These are phyloP conservation scores for Melanotaenia duboulayi DNA, from an alignment of 2,113 vertebrate genomes.

Conservation along the genomic window DNA sequence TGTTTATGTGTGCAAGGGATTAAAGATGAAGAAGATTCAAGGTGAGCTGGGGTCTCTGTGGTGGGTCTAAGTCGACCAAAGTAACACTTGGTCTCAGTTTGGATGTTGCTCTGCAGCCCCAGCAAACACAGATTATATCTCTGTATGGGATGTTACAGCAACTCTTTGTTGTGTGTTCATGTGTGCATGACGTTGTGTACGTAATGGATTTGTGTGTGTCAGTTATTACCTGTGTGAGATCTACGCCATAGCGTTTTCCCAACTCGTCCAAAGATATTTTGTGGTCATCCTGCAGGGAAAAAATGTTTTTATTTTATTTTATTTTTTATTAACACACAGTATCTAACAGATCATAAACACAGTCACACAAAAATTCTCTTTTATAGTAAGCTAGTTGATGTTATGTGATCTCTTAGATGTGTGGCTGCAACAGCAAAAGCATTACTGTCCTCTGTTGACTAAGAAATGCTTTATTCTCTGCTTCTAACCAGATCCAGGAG, in stretches of 20 bases:
- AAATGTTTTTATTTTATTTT: conserved; percentile 12
- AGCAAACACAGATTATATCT: conserved; percentile 44
- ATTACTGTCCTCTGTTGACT: neutral
- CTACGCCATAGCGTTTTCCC: conserved; percentile 88
- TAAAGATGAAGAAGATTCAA: conserved; percentile 54
- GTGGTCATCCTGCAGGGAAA: conserved; percentile 89
- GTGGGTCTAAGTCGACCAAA: conserved; percentile 37
- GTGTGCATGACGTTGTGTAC: conserved; percentile 5
- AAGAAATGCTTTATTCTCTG: conserved; percentile 21
- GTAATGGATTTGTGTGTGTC: neutral
- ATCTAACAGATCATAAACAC: neutral
- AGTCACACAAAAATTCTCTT: neutral
- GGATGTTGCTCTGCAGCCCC: conserved; percentile 24
- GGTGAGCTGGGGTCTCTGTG: conserved; percentile 27
- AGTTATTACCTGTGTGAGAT: conserved; percentile 84
- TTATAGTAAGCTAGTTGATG: neutral
- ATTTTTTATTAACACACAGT: too few species aligned
- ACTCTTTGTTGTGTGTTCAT: conserved; percentile 30
- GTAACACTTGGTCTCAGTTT: conserved; percentile 32
- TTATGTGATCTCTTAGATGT: neutral
- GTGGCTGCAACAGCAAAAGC: neutral
- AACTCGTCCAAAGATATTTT: conserved; percentile 88
- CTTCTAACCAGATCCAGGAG: conserved; percentile 8
- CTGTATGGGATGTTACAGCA: conserved; percentile 15
- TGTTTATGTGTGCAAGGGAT: conserved; percentile 52